Evolutionary conservation across 2,888 invertebrate genomes (phyloP).

Genomic region (Dicyrtomina minuta): DNA sequence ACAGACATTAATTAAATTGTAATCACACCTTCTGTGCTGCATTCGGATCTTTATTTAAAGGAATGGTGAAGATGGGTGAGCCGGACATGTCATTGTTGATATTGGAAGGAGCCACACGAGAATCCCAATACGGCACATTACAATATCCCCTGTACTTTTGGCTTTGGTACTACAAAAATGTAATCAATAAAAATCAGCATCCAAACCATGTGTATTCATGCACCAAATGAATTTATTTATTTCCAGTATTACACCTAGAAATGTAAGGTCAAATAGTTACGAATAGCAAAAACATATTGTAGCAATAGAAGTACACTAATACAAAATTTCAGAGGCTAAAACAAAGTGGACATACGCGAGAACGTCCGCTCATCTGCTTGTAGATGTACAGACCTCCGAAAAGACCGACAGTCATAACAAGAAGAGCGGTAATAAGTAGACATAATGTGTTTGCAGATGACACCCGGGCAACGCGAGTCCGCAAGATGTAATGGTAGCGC

Average conservation of each 20-base stretch:
- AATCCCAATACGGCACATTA: slow-evolving; percentile 14
- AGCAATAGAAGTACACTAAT: too few relatives aligned
- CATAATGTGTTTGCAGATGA: slow-evolving; percentile 67
- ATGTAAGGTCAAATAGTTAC: too few relatives aligned
- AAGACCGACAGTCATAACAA: slow-evolving; percentile 70
- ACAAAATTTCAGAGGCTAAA: too few relatives aligned
- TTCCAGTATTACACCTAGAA: too few relatives aligned
- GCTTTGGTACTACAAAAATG: neutral
- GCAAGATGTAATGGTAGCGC: slow-evolving; percentile 58
- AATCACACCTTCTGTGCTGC: neutral
- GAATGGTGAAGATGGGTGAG: slow-evolving; percentile 23
- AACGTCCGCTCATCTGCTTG: slow-evolving; percentile 70
- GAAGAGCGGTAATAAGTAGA: slow-evolving; percentile 68
- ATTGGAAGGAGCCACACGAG: slow-evolving; percentile 18
- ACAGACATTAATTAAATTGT: neutral
- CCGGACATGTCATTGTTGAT: slow-evolving; percentile 7
- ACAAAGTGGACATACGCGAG: slow-evolving; percentile 55
- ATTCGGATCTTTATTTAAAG: slow-evolving; percentile 8
- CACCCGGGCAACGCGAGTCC: slow-evolving; percentile 61
- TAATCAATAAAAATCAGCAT: neutral
- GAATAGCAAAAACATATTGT: too few relatives aligned
- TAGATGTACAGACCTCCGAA: slow-evolving; percentile 74
- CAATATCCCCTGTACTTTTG: slow-evolving; percentile 16
- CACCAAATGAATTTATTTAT: too few relatives aligned
- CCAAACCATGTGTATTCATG: too few relatives aligned